Base-by-base conservation (phyloP, 2,113 vertebrate species). In the Halcyon malimbica region DNA sequence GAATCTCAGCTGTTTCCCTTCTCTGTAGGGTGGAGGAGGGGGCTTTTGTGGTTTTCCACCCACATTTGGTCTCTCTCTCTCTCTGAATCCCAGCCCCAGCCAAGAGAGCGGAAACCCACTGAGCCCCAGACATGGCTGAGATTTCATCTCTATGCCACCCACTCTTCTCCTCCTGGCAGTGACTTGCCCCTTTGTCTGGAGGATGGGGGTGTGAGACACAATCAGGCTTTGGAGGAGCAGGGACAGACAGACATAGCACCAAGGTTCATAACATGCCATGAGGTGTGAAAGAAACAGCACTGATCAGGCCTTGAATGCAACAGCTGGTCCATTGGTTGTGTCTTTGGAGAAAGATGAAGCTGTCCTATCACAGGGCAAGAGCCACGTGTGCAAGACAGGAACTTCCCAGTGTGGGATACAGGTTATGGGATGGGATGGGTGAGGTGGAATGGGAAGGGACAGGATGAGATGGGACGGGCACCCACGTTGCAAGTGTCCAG, bases 11-110 rank as follows among this genome's bases (percentile, higher is more conserved):
- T 93, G 89, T 92, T 97, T 96, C 94, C 92, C 93, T 65, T 96
- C 81, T 71, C 64, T 90, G 60, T 29, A 35, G 88, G 46, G 95
- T 87, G 95, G 83, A 89, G 79, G 92, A 94, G 95, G 92, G 96
- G 96, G 90, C 90, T 96, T 89, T 96, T 96, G 97, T 96, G 97
- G 97, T 94, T 97, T 97, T 33, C 80, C 96, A 96, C 96, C 96
- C 82, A 96, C 95, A 89, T 81, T 96, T 90, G 67, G 86, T 91
- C 37, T 89, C 57, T 85, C 62, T 87, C 26, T 96, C 57, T 97
- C 90, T 96, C 97, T 94, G 92, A 97, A 96, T 97, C 90, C 96
- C 92, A 92, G 94, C 93, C 91, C 93, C 95, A 97, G 86, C 83
- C 90, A 96, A 95, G 75, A 33, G 15, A 2, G 76, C 95, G 97